Evolutionary conservation across 2,797 vertebrate species (phyloP), one percentile per base, ranked within the genome.

Genomic region (Orientallactaga sibirica): DNA sequence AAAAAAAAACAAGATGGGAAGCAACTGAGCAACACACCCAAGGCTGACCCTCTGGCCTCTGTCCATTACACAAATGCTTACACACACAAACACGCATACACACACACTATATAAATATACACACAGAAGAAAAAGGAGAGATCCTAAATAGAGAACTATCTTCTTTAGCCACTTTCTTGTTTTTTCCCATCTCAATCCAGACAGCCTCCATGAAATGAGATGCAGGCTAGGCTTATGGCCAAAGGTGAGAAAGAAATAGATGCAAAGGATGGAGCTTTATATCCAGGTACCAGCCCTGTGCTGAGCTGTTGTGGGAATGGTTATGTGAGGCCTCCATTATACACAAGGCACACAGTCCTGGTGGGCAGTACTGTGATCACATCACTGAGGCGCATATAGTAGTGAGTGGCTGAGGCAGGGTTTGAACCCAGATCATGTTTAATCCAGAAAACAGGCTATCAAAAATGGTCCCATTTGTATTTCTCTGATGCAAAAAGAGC

Each of bases 161-260:
- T 82, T 86, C 27, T 74, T 88, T 74, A 19, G 24, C 70, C 16
- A 43, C 20, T 78, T 43, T 18, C 55, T n/a, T n/a, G 41, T 48
- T 48, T 77, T 48, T 29, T 5, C 18, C 41, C 55, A 37, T 85
- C 74, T 80, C 18, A 55, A 27, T 52, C 29, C 20, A 89, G 33
- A 78, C 12, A 86, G 24, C 37, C 66, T 67, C 62, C 29, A n/a
- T 74, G 19, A 71, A 91, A 83, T 20, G n/a, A 15, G 52, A 37
- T 41, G 33, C 85, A 86, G 79, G 16, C 8, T 86, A 48, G 68
- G 9, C 52, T 94, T 37, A 68, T 9, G 41, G 12, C n/a, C 66
- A 75, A 91, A 68, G n/a, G 27, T 19, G 71, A 94, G 61, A 74
- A 88, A 88, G 14, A 74, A 89, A 71, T 33, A 64, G 16, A 7